Percentiles rank a stretch among this genome's conserved stretches.
Evolutionary conservation across 2,797 vertebrate genomes (phyloP).

Genomic region (Microcaecilia unicolor): DNA sequence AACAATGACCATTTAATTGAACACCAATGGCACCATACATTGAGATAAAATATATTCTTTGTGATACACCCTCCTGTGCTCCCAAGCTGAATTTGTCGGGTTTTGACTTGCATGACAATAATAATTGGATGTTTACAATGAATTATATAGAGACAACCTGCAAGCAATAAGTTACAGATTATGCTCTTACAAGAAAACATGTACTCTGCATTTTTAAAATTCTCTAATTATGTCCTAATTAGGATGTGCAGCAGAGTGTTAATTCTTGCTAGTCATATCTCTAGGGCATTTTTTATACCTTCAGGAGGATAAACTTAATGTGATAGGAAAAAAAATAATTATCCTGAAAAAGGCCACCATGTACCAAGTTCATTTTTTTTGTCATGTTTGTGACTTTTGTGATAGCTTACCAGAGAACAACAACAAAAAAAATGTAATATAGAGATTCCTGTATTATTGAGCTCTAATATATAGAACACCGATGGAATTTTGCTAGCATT

Average conservation of each 20-base stretch:
- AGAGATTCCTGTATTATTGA: too few species aligned
- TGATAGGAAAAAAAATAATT: slow-evolving; percentile 52
- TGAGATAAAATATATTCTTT: too few species aligned
- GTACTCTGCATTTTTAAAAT: slow-evolving; percentile 43
- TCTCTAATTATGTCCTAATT: slow-evolving; percentile 62
- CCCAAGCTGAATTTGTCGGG: slow-evolving; percentile 36
- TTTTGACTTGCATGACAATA: slow-evolving; percentile 41
- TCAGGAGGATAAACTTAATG: slow-evolving; percentile 37
- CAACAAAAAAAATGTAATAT: neutral
- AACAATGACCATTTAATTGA: too few species aligned
- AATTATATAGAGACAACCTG: slow-evolving; percentile 41
- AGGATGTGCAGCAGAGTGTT: slow-evolving; percentile 52
- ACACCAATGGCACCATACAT: too few species aligned
- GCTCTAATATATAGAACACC: too few species aligned
- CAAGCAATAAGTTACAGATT: slow-evolving; percentile 45
- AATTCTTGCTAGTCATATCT: slow-evolving; percentile 49
- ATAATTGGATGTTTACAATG: slow-evolving; percentile 47
- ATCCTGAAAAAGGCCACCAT: slow-evolving; percentile 29
- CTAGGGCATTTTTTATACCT: slow-evolving; percentile 43
- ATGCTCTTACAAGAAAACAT: slow-evolving; percentile 42
- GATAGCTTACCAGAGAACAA: neutral
- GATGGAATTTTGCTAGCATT: neutral
- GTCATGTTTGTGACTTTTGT: slow-evolving; percentile 1
- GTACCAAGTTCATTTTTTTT: slow-evolving; percentile 11
- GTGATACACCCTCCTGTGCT: too few species aligned